Evolutionary conservation across 2,797 vertebrate species (phyloP).

Genomic region (Sylvia borin): DNA sequence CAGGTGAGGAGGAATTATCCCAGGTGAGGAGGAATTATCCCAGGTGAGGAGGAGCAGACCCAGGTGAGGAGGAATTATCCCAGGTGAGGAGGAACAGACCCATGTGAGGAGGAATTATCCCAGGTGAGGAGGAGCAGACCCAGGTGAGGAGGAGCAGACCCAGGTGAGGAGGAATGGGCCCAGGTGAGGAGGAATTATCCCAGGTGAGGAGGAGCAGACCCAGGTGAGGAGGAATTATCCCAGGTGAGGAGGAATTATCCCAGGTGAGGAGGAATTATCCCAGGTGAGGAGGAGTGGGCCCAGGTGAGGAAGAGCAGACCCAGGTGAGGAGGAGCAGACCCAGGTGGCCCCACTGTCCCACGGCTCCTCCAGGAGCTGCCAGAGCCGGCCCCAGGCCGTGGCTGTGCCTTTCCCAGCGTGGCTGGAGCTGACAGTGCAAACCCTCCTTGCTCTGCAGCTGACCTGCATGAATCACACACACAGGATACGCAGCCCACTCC

Average conservation of each 20-base stretch:
- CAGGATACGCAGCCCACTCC: constrained; percentile 39
- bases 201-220: background rate
- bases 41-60: background rate
- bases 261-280: too few relatives aligned
- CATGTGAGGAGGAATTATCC: too few relatives aligned
- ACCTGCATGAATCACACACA: background rate
- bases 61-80: background rate
- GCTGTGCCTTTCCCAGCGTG: background rate
- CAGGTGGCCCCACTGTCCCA: accelerated
- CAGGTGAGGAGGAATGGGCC: background rate
- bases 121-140: too few relatives aligned
- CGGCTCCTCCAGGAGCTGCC: background rate
- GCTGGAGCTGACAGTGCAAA: background rate
- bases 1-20: background rate
- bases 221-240: background rate
- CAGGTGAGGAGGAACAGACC: background rate
- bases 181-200: too few relatives aligned
- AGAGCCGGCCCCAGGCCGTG: background rate
- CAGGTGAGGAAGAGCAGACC: too few relatives aligned
- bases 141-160: background rate
- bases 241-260: background rate
- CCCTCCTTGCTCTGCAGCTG: constrained; percentile 11
- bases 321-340: background rate
- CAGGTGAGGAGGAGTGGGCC: background rate
- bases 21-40: too few relatives aligned